phyloP scores from a whole-genome alignment of 2,797 vertebrate genomes.

The Todus mexicanus region DNA sequence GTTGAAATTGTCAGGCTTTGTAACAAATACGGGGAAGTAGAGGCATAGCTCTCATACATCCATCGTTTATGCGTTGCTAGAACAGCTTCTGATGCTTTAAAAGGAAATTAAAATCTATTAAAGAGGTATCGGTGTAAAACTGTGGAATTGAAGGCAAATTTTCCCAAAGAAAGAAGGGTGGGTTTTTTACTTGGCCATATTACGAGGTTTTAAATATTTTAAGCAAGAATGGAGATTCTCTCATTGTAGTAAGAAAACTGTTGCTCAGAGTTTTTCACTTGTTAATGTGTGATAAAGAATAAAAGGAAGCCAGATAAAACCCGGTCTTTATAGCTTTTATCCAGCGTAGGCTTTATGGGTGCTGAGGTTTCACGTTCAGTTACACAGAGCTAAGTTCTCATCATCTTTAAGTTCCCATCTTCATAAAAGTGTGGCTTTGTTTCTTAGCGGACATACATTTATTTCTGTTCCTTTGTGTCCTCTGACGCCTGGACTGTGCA shows the following conservation, averaged over 20 bases:
- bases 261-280: not conserved
- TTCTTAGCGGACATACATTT: not conserved
- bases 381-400: not conserved
- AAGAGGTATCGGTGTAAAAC: not conserved
- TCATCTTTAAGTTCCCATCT: not conserved
- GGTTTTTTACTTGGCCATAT: not conserved
- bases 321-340: not conserved
- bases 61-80: not conserved
- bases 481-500: not conserved
- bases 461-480: not conserved
- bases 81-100: not conserved
- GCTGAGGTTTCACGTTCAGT: not conserved
- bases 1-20: not conserved
- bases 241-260: not conserved
- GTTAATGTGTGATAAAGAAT: not conserved
- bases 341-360: not conserved
- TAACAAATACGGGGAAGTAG: not conserved
- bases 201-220: not conserved
- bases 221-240: not conserved
- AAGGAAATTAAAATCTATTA: not conserved
- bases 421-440: not conserved
- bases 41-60: not conserved
- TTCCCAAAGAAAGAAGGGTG: not conserved
- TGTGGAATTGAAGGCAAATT: not conserved
- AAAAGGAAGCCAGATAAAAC: not conserved